Conservation (phyloP, 2,113 vertebrate species). For the Brevimyrus niger region DNA sequence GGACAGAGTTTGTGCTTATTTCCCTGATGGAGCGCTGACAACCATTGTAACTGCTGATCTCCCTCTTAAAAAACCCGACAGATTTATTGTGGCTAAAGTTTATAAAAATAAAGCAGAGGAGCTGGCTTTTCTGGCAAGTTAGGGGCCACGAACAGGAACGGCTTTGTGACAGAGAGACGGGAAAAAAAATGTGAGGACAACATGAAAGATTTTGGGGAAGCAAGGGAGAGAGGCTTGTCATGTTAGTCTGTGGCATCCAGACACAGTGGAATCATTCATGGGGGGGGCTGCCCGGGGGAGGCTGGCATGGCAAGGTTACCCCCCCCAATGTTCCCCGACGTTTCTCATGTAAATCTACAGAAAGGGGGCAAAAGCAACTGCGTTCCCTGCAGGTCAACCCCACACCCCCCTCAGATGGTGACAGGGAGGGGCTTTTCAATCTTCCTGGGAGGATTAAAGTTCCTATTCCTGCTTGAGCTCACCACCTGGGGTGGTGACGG, state of each 20-base stretch:
- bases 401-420: conserved; percentile 3
- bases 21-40: neutral
- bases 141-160: neutral
- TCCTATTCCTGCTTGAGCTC: neutral
- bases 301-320: conserved; percentile 17
- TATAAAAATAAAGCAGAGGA: conserved; percentile 12
- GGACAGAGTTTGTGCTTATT: neutral
- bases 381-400: neutral
- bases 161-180: conserved; percentile 8
- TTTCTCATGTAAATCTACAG: conserved; percentile 15
- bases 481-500: neutral
- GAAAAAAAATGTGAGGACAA: conserved; percentile 3
- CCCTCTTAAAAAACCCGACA: neutral
- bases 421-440: neutral
- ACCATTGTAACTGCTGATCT: neutral
- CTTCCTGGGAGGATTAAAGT: conserved; percentile 13
- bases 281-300: neutral
- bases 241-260: conserved; percentile 6
- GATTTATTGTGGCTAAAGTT: conserved; percentile 14
- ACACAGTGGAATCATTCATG: conserved; percentile 36
- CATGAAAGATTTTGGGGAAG: conserved; percentile 10
- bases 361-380: conserved; percentile 9
- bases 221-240: neutral
- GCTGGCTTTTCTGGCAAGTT: neutral
- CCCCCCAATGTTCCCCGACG: neutral